Evolutionary conservation across 2,113 vertebrate genomes (phyloP), one percentile per base, ranked within the genome.

Genomic region (Tychaedon coryphoeus): DNA sequence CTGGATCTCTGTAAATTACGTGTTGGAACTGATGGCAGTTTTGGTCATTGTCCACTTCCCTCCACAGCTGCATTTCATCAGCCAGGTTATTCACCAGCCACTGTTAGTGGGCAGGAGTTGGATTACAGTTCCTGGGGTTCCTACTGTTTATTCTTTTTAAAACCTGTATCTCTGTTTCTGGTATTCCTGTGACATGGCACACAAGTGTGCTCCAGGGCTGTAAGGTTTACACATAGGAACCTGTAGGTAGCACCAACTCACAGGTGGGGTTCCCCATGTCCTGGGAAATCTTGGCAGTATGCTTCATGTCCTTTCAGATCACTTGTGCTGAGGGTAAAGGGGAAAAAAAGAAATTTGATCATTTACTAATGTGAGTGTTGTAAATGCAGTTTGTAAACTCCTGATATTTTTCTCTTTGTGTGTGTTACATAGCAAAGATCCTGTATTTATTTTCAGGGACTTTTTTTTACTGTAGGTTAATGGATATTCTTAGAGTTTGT

Each of bases 341-440:
- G 22, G 1, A 8, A 25, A 23, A 38, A 43, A 28, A 24, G 3
- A 8, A 33, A 4, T 9, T 6, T 5, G 2, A 4, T 26, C 43
- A 65, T 84, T 93, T 85, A 36, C 42, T 74, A 4, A 28, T 5
- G 4, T 47, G 60, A 57, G 20, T 54, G 22, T 73, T 57, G 10
- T 53, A 67, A 74, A n/a, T 71, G 48, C 19, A 7, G 13, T 57
- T 53, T 54, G 18, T 54, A 66, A 43, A 34, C 19, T 40, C 40
- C 36, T 48, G 45, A 3, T 22, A 2, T 12, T 60, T 10, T 70
- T 65, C 20, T 73, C 0, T 64, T 38, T 36, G 10, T 28, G 9
- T 25, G n/a, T 42, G 67, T 43, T 72, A 19, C 54, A 58, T 22
- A 71, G 53, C 62, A 54, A 40, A 78, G 51, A 40, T 62, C 22